Conservation (phyloP, 2,888 invertebrate species). For the Conomelus anceps region DNA sequence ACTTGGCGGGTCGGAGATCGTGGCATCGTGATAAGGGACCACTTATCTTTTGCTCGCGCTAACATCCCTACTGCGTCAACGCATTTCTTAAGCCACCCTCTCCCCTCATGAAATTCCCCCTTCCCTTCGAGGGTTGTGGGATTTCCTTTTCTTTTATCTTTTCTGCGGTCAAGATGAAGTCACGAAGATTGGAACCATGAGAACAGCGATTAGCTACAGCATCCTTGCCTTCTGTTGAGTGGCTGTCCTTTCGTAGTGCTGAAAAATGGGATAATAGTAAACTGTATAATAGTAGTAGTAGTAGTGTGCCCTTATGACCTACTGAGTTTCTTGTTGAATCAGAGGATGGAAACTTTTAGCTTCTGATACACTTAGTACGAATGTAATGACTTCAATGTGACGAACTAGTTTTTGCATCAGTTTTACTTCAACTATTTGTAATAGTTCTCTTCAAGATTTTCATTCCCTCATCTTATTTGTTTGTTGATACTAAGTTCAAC, state of each 20-base stretch:
- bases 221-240: neutral
- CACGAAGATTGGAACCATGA: neutral
- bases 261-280: neutral
- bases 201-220: neutral
- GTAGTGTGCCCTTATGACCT: neutral
- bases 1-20: neutral
- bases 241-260: neutral
- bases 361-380: too few relatives aligned
- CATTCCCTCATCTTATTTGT: too few relatives aligned
- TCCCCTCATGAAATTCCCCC: neutral
- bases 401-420: too few relatives aligned
- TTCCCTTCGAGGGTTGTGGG: neutral
- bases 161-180: neutral
- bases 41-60: neutral
- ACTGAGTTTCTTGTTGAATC: neutral
- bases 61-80: neutral
- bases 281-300: too few relatives aligned
- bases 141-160: neutral
- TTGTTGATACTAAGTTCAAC: too few relatives aligned
- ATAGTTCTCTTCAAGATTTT: too few relatives aligned
- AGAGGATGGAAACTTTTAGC: too few relatives aligned
- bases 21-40: neutral
- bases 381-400: too few relatives aligned
- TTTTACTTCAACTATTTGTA: too few relatives aligned
- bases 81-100: neutral